A percentile compares a stretch with the other conserved stretches of the same genome.
Conservation (phyloP, 2,113 vertebrate species). For the Sapayoa aenigma region DNA sequence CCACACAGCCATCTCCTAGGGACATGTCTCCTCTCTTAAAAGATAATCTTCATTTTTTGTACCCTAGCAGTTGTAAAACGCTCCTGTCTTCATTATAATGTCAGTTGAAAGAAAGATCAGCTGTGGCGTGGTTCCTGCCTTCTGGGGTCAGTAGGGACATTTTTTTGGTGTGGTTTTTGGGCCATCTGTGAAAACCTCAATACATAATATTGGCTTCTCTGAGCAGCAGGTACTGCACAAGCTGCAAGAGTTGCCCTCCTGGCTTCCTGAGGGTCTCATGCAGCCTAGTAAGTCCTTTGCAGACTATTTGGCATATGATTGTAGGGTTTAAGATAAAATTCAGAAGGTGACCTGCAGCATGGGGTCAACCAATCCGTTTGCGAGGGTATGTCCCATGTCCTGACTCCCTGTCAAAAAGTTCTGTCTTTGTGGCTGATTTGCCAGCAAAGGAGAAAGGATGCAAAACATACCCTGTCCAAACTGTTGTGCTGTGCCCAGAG, state of each 20-base stretch:
- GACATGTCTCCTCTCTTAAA: not conserved
- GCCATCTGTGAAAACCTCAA: not conserved
- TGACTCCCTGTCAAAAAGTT: not conserved
- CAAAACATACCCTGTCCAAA: not conserved
- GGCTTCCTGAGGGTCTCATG: not conserved
- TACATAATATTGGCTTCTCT: not conserved
- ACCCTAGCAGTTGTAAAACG: not conserved
- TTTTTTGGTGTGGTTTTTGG: not conserved
- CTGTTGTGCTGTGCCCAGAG: not conserved
- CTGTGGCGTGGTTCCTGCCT: not conserved
- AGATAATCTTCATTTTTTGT: not conserved
- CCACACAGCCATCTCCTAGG: not conserved
- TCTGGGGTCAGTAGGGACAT: not conserved
- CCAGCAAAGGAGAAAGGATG: not conserved
- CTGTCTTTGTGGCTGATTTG: not conserved
- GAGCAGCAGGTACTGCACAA: rapidly evolving
- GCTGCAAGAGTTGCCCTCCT: not conserved
- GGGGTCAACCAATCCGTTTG: not conserved
- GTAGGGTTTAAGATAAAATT: not conserved
- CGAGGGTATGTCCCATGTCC: not conserved
- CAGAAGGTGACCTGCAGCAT: not conserved
- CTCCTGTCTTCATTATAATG: not conserved
- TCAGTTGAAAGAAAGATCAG: not conserved
- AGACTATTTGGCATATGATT: not conserved
- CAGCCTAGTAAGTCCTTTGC: not conserved